Base-by-base conservation (phyloP, 2,113 vertebrate species). In the Helogale parvula region DNA sequence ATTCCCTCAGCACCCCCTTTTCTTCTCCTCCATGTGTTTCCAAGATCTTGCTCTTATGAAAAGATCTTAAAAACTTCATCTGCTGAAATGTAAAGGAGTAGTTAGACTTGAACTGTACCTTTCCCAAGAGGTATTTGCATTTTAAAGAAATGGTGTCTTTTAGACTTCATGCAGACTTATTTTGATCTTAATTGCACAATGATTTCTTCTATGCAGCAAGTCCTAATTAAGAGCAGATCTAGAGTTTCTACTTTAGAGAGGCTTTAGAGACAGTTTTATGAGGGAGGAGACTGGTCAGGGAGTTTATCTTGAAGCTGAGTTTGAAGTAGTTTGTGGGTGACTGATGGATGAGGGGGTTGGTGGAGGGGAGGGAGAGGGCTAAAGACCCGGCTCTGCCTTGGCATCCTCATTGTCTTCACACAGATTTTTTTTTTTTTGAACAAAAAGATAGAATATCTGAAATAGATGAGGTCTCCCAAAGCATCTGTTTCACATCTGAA, bases 131-230 rank as follows among this genome's bases (percentile, higher is more conserved):
- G 66, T 54, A 74, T 76, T 45, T 65, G 38, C 29, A 71, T 71
- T 81, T 71, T 87, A 76, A 76, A 69, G 60, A 31, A 52, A 10
- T 1, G 25, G 10, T 16, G 2, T 63, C 60, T 41, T 90, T 91
- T 86, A 81, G 86, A 92, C 54, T 41, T 85, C 66, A 60, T 80
- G 38, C 63, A 88, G 17, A 72, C 25, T 21, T 82, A n/a, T 41
- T 74, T 17, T 88, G 72, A 81, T 57, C 29, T 15, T 92, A 94
- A 85, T 66, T 27, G 38, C 8, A 90, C 3, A 63, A 5, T 60
- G 12, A 71, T 90, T 80, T 79, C 66, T 72, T 52, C 52, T 95
- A 66, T 25, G 69, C 23, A 72, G 31, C n/a, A 95, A 96, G n/a
- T 91, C 47, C 19, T 63, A 72, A 82, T 3, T 3, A 38, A 45